Conservation (phyloP, 2,797 vertebrate species). For the Peromyscus aztecus region DNA sequence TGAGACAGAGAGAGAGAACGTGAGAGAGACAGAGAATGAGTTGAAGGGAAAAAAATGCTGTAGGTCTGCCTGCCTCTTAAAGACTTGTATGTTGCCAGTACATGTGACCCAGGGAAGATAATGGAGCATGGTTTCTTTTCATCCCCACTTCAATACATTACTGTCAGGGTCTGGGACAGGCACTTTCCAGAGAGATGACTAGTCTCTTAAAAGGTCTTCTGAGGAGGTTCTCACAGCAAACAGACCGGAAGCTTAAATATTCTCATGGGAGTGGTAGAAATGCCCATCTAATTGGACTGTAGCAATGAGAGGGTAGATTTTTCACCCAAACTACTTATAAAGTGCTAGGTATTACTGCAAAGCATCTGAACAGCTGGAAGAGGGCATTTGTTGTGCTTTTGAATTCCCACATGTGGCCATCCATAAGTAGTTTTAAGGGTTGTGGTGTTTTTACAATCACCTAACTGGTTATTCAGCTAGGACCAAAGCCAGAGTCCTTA, state of each 20-base stretch:
- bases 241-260: neutral
- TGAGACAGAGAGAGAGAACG: neutral
- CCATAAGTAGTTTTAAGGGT: neutral
- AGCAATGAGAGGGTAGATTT: neutral
- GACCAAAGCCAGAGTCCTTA: neutral
- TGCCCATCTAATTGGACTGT: neutral
- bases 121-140: neutral
- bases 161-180: neutral
- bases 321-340: neutral
- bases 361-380: neutral
- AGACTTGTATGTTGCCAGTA: conserved; percentile 60
- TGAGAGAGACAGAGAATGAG: neutral
- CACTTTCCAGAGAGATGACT: neutral
- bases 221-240: neutral
- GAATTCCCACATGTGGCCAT: neutral
- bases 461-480: neutral
- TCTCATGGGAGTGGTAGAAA: neutral
- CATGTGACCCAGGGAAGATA: conserved; percentile 47
- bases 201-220: neutral
- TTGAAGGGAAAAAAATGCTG: conserved; percentile 20
- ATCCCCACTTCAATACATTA: neutral
- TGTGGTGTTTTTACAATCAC: neutral
- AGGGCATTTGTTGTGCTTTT: neutral
- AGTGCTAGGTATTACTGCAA: neutral
- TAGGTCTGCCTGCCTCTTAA: conserved; percentile 67